These are phyloP conservation scores for Pterois miles DNA, from an alignment of 2,797 vertebrate species.

Conservation along the genomic window DNA sequence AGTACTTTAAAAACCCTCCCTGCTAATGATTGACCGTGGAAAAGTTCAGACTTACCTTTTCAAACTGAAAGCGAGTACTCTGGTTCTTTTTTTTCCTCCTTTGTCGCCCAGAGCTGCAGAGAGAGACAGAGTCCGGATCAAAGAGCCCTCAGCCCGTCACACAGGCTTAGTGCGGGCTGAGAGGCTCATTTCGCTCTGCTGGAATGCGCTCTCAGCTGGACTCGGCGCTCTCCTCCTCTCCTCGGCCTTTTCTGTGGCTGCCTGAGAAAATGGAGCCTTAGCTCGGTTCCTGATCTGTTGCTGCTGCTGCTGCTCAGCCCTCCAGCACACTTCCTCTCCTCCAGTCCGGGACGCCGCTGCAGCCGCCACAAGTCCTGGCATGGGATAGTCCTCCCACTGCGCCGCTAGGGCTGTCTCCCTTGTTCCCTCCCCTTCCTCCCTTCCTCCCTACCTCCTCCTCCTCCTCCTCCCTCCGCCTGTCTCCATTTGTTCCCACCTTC, in stretches of 20 bases:
- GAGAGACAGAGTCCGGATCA: conserved; percentile 49
- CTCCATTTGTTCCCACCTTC: conserved; percentile 68
- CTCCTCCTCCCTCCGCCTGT: conserved; percentile 49
- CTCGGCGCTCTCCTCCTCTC: neutral
- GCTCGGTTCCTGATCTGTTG: conserved; percentile 13
- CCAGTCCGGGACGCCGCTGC: conserved; percentile 57
- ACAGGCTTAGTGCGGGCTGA: conserved; percentile 56
- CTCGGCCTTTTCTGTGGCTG: neutral
- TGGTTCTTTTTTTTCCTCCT: conserved; percentile 15
- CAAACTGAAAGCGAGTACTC: conserved; percentile 24
- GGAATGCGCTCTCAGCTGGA: conserved; percentile 62
- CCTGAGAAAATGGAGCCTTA: conserved; percentile 1
- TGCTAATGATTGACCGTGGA: conserved; percentile 26
- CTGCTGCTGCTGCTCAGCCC: conserved; percentile 30
- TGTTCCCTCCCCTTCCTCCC: conserved; percentile 68
- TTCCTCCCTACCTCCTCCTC: conserved; percentile 46
- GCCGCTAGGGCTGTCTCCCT: conserved; percentile 51
- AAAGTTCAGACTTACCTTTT: conserved; percentile 70
- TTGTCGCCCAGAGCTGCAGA: conserved; percentile 48
- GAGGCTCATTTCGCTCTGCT: conserved; percentile 65
- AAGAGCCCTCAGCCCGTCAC: conserved; percentile 64
- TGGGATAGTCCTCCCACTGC: conserved; percentile 82
- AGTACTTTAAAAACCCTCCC: conserved; percentile 5
- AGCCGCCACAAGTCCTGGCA: conserved; percentile 80
- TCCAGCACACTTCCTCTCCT: conserved; percentile 67